phyloP scores from a whole-genome alignment of 2,888 invertebrate genomes.

The Pycnomerus fuliginosus region DNA sequence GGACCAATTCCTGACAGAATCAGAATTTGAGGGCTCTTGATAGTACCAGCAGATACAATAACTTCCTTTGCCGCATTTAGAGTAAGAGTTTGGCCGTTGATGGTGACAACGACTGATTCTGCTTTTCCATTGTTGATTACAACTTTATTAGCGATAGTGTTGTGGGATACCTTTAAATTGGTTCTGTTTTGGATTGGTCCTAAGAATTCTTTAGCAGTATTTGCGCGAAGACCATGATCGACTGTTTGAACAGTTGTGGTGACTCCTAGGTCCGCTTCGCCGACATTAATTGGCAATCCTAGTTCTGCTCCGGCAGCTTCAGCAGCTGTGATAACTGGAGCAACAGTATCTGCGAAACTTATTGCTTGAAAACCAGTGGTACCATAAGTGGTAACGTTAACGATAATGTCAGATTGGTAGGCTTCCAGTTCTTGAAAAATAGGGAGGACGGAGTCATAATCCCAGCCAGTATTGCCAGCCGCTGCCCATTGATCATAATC shows the following conservation, averaged over 20 bases:
- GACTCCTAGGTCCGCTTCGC: neutral
- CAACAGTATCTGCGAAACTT: no score
- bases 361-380: no score
- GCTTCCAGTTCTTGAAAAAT: no score
- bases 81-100: constrained; percentile 24
- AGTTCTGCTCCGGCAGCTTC: no score
- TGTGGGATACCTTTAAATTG: constrained; percentile 61
- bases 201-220: constrained; percentile 51
- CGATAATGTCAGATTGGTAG: no score
- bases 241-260: neutral
- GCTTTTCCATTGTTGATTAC: constrained; percentile 10
- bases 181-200: constrained; percentile 53
- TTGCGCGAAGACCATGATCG: constrained; percentile 31
- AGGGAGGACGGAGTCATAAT: no score
- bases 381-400: no score
- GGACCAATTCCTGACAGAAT: constrained; percentile 62
- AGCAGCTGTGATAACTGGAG: no score
- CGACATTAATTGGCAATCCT: neutral
- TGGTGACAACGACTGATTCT: constrained; percentile 31
- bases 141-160: constrained; percentile 28
- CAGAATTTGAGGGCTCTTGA: constrained; percentile 65
- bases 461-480: no score
- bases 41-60: constrained; percentile 62
- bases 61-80: constrained; percentile 56
- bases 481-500: no score